Conservation (phyloP, 2,888 invertebrate genomes). For the Brachyptera putata region DNA sequence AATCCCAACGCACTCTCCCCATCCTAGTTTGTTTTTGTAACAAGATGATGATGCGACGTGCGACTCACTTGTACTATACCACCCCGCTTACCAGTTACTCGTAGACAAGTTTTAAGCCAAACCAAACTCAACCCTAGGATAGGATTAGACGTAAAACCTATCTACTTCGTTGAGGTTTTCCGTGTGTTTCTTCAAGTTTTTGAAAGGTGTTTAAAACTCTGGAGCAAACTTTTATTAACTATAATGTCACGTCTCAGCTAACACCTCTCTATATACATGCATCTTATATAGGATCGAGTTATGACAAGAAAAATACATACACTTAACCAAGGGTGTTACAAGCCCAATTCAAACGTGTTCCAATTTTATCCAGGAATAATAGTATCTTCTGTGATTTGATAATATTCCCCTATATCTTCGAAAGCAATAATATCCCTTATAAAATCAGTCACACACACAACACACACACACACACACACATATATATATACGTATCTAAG, state of each 20-base stretch:
- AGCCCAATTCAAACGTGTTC: neutral
- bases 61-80: no score
- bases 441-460: conserved; percentile 3
- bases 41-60: no score
- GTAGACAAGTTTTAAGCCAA: conserved; percentile 30
- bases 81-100: neutral
- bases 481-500: no score
- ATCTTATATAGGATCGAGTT: neutral
- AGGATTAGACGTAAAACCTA: conserved; percentile 26
- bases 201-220: conserved; percentile 28
- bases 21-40: no score
- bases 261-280: neutral
- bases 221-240: conserved; percentile 16
- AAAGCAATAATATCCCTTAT: neutral
- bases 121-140: conserved; percentile 22
- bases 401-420: neutral
- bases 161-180: conserved; percentile 23
- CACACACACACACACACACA: no score
- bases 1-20: no score
- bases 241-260: conserved; percentile 5
- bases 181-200: conserved; percentile 24
- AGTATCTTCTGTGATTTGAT: neutral
- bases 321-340: neutral
- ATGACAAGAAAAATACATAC: conserved; percentile 13
- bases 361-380: neutral